Base-by-base conservation (phyloP, 1,140 invertebrate species). In the Oncopodura yosiiana region DNA sequence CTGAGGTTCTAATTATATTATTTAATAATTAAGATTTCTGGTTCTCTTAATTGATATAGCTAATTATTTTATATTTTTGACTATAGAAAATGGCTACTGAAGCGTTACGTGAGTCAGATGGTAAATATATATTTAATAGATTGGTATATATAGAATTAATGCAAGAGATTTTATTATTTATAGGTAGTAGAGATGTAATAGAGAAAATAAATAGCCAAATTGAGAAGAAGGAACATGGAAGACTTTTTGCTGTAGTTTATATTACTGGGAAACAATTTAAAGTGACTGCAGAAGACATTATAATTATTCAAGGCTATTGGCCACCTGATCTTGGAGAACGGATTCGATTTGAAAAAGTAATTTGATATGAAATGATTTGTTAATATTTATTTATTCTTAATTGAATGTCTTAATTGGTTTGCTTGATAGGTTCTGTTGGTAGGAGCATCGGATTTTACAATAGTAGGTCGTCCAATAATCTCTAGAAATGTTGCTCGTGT, bases 161-260 rank as follows among this genome's bases (percentile, higher is more conserved):
- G n/a, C n/a, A n/a, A n/a, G n/a, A n/a, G n/a, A n/a, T 34, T 34
- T 34, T 41, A 12, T 29, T 12, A 30, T 29, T 46, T 26, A 53
- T 46, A 55, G 27, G 21, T 37, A 44, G 56, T 37, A 34, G 60
- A 66, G 74, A 68, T 14, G 66, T 79, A 1, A 71, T 75, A 44
- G 66, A 71, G 2, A 74, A 77, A 63, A 73, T 85, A 6, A 82
- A 83, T 56, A 57, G 70, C 23, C 75, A 81, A 67, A 68, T 84
- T 23, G 59, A 65, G 14, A 71, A 70, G 9, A 59, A 72, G 1
- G 69, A 72, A 53, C 72, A 77, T 36, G 86, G 87, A 4, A 73
- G 90, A 41, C 73, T 91, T 39, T 95, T 94, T 76, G 90, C 90
- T 8, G 77, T 94, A 5, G 76, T 94, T 3, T 80, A 90, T 63